phyloP scores from a whole-genome alignment of 2,797 vertebrate species.

The Sebastes hopkinsi region DNA sequence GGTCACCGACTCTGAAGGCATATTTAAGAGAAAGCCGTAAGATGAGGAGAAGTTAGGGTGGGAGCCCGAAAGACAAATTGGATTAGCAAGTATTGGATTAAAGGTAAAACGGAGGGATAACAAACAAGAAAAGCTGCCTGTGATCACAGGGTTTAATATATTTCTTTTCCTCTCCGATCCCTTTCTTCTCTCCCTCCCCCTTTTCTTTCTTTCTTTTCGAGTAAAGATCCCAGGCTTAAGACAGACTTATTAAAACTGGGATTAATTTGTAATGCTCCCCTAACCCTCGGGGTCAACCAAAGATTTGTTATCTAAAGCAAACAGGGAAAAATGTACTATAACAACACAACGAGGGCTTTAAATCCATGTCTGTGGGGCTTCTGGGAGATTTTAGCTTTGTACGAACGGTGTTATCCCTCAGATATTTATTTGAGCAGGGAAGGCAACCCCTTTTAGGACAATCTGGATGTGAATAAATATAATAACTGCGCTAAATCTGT shows the following conservation, averaged over 20 bases:
- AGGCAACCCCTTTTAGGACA: constrained; percentile 31
- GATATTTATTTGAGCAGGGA: constrained; percentile 62
- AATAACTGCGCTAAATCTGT: constrained; percentile 11
- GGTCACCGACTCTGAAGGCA: constrained; percentile 84
- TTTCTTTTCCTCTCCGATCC: constrained; percentile 83
- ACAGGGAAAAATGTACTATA: constrained; percentile 79
- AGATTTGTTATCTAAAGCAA: constrained; percentile 87
- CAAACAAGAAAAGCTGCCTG: constrained; percentile 98
- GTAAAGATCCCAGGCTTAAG: constrained; percentile 94
- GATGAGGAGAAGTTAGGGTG: constrained; percentile 91
- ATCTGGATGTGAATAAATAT: constrained; percentile 12
- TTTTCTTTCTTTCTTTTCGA: constrained; percentile 63
- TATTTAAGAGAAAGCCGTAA: constrained; percentile 85
- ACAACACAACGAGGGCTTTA: constrained; percentile 66
- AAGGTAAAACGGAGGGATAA: constrained; percentile 97
- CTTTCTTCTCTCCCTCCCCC: constrained; percentile 71
- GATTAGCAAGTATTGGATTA: constrained; percentile 99
- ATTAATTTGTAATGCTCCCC: constrained; percentile 98
- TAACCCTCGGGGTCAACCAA: constrained; percentile 84
- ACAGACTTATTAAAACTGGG: constrained; percentile 97
- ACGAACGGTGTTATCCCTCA: constrained; percentile 66
- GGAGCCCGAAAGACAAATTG: constrained; percentile 98
- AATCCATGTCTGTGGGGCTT: constrained; percentile 65
- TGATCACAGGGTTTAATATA: constrained; percentile 99
- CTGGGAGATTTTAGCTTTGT: constrained; percentile 72